A percentile compares a stretch with the other conserved stretches of the same genome.
Evolutionary conservation across 2,888 invertebrate species (phyloP).

Genomic region (Oscheius onirici): DNA sequence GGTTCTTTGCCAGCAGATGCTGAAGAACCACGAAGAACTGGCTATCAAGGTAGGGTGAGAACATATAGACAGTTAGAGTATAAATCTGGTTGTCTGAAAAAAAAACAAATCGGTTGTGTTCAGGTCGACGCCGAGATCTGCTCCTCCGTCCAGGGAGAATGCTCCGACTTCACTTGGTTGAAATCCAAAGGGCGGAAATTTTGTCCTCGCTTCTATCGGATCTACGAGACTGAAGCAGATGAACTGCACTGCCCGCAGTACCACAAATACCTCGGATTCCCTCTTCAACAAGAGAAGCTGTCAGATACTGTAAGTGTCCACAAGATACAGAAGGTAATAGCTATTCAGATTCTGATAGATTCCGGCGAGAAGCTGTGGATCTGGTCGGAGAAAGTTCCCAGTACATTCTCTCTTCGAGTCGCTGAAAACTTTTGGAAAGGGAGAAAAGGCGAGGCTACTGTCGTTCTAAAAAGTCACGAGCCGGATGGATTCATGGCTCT

Average conservation of each 20-base stretch:
- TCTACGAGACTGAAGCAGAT: constrained; percentile 56
- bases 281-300: constrained; percentile 42
- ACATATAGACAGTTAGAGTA: neutral
- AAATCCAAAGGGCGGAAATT: constrained; percentile 33
- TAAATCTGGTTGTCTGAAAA: neutral
- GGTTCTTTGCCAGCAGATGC: neutral
- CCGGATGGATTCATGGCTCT: constrained; percentile 61
- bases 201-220: constrained; percentile 51
- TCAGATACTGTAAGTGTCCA: constrained; percentile 24
- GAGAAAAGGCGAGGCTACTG: constrained; percentile 39
- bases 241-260: constrained; percentile 39
- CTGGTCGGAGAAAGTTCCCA: constrained; percentile 55
- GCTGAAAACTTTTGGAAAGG: constrained; percentile 48
- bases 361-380: constrained; percentile 60
- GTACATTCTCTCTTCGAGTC: constrained; percentile 55
- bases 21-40: neutral
- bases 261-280: constrained; percentile 48
- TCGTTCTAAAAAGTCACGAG: constrained; percentile 56
- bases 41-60: neutral
- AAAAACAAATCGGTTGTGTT: neutral
- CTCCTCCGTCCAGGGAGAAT: constrained; percentile 48
- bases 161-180: constrained; percentile 37
- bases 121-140: constrained; percentile 4
- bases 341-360: constrained; percentile 53
- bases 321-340: neutral